Base-by-base conservation (phyloP, 2,113 vertebrate genomes). In the Gracilinanus agilis region DNA sequence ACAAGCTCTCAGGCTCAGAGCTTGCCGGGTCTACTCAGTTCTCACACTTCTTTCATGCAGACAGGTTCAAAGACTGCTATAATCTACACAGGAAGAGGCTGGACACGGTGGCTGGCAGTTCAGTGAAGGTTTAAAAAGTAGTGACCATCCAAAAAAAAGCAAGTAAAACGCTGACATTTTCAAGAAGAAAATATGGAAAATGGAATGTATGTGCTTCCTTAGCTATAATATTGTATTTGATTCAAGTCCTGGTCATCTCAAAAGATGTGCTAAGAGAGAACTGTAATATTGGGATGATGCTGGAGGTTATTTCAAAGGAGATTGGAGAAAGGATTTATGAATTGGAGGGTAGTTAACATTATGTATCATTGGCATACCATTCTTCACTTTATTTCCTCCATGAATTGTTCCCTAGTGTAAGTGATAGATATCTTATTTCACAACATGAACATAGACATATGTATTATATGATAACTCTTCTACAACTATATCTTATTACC, bases 1-100 rank as follows among this genome's bases (percentile, higher is more conserved):
- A 13, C 12, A 55, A 56, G 54, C 2, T 53, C 94, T 40, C 67
- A 7, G n/a, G 12, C 75, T 88, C 3, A 8, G 24, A 75, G 54
- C n/a, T 93, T 94, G 23, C 54, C 7, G 40, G 53, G 67, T 94
- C 67, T 94, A 94, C 24, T 56, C 91, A 92, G 56, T 90, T 89
- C 67, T 90, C 55, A 24, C 54, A 40, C 9, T 16, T 67, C 53
- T 23, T 92, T 92, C 88, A 40, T 8, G 90, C 1, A 24, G 92
- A 53, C 19, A 90, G 23, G 88, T 11, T 67, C 55, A 90, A 3
- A 90, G 55, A 91, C 49, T 94, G 29, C 49, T 53, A 92, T 29
- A 53, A 75, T 53, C 54, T 88, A 67, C n/a, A 91, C 7, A 93
- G 27, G 29, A 58, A 91, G 8, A 29, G 58, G 88, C 19, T 83